Conservation (phyloP, 2,113 vertebrate species). For the Prunella fulvescens region DNA sequence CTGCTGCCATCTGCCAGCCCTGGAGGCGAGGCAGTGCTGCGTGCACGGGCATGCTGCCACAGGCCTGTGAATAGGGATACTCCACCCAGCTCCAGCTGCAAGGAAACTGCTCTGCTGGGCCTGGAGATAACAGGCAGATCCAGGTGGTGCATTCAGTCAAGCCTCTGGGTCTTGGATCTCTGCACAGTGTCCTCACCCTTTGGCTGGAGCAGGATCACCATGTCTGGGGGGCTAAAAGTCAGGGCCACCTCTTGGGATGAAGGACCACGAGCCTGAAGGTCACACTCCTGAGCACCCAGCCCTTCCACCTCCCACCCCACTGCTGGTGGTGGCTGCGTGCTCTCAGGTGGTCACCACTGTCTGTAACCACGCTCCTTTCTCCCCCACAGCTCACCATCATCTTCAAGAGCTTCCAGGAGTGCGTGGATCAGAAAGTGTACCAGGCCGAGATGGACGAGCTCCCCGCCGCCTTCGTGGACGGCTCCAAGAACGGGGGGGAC, state of each 20-base stretch:
- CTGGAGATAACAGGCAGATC: not conserved
- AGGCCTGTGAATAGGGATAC: not conserved
- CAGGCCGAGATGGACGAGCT: slow-evolving; percentile 94
- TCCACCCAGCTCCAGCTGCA: slow-evolving; percentile 2
- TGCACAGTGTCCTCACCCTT: not conserved
- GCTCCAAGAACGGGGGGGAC: slow-evolving; percentile 93
- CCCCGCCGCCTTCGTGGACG: slow-evolving; percentile 88
- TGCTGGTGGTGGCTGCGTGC: not conserved
- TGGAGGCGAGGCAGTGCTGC: not conserved
- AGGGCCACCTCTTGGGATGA: not conserved
- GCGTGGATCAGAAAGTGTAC: slow-evolving; percentile 95
- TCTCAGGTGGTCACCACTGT: not conserved
- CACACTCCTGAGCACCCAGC: accelerated
- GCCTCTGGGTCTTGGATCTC: not conserved
- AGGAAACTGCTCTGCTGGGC: not conserved
- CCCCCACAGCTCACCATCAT: slow-evolving; percentile 90
- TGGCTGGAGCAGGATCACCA: not conserved
- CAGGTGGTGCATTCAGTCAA: not conserved
- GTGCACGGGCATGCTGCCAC: not conserved
- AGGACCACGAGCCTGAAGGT: not conserved
- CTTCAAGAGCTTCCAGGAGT: slow-evolving; percentile 97
- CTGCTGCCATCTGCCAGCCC: not conserved
- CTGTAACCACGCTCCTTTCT: not conserved
- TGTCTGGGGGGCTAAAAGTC: not conserved
- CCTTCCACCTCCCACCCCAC: not conserved